Percentiles rank a stretch among this genome's conserved stretches.
These are phyloP conservation scores for Dyspetes luteomarginatus DNA, from an alignment of 2,888 invertebrate species.

Conservation along the genomic window DNA sequence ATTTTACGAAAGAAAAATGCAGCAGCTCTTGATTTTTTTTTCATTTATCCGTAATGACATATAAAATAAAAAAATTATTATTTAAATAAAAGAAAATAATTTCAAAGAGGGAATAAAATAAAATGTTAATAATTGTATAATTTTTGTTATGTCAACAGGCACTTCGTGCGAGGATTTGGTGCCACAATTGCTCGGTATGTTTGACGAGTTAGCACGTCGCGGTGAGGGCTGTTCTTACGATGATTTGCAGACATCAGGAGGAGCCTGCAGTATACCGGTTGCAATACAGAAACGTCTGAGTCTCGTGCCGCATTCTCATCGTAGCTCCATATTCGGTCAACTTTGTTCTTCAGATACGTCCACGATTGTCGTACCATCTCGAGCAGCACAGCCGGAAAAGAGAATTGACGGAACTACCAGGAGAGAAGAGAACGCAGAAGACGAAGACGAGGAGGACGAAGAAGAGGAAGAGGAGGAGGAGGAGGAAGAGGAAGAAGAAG, in stretches of 20 bases:
- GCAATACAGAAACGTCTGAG: constrained; percentile 80
- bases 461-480: constrained; percentile 11
- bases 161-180: constrained; percentile 92
- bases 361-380: constrained; percentile 32
- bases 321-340: constrained; percentile 77
- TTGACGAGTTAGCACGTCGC: constrained; percentile 89
- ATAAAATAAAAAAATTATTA: no score
- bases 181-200: constrained; percentile 93
- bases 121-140: no score
- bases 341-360: constrained; percentile 65
- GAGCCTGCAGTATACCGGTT: constrained; percentile 74
- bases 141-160: constrained; percentile 87
- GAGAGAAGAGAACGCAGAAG: constrained; percentile 12
- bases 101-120: no score
- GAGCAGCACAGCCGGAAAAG: constrained; percentile 38
- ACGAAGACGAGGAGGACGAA: constrained; percentile 26
- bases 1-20: no score
- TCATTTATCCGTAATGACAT: no score
- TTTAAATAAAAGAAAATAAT: no score
- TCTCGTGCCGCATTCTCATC: constrained; percentile 76
- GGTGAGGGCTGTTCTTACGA: constrained; percentile 72
- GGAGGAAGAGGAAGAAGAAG: constrained; percentile 11
- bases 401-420: constrained; percentile 15
- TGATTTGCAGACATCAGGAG: constrained; percentile 68
- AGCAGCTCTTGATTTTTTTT: no score